Base-by-base conservation (phyloP, 1,140 invertebrate species). In the Heliconius hermathena region DNA sequence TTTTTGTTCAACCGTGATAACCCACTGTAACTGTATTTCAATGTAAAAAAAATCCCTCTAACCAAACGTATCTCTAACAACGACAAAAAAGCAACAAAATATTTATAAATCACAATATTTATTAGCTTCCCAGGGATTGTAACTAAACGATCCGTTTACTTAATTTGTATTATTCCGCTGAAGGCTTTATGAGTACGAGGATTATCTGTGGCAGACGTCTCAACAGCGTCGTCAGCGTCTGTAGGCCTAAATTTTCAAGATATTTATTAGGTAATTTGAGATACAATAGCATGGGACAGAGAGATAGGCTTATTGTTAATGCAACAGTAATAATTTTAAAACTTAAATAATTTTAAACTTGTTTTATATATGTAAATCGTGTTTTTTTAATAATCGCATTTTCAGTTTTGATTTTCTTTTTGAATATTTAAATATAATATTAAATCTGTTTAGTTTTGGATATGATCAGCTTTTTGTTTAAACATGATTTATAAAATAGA, bases 181-280 rank as follows among this genome's bases (percentile, higher is more conserved):
- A 81, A 85, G 83, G 85, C 84, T 82, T 84, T 86, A 82, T 85
- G 82, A 81, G 82, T 85, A 86, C 85, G 82, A 84, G 89, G 90
- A 93, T 92, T 92, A 91, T 91, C 91, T 91, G 89, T 78, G 85
- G 84, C 83, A 87, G 91, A 93, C 91, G 91, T 89, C 87, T 86
- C 85, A 83, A 71, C 87, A 84, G 81, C 60, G 60, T 26, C 76
- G 90, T 91, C 89, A 88, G 89, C 89, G 88, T 85, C 89, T 90
- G 87, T 92, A 88, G 91, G 91, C 91, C 93, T 91, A 93, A 93
- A 93, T 93, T 92, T 93, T 93, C 92, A 92, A 93, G 92, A 93
- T 93, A 90, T 93, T 93, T 93, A 93, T 92, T 91, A 89, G 90
- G 91, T 93, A 93, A 93, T 93, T 91, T 90, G 84, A 86, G 60